These are phyloP conservation scores for Zosterops borbonicus DNA, from an alignment of 2,113 vertebrate species.

Conservation along the genomic window DNA sequence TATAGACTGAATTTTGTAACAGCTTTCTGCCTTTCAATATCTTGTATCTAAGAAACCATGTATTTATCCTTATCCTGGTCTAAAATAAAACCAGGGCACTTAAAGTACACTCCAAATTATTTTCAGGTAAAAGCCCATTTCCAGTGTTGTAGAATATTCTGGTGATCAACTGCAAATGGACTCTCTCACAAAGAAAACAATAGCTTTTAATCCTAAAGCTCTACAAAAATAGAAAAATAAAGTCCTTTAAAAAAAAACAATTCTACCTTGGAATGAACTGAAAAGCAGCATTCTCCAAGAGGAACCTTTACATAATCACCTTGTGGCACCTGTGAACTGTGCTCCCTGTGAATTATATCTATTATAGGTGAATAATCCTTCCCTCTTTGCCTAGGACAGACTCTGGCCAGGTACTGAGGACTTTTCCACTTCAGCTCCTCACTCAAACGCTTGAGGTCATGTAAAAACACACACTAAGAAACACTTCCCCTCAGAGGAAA, in stretches of 20 bases:
- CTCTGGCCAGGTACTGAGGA: background rate
- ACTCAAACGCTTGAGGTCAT: background rate
- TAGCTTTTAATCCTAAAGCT: background rate
- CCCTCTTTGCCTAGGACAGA: background rate
- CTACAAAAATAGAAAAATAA: background rate
- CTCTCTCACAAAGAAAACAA: background rate
- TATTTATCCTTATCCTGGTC: background rate
- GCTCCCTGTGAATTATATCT: background rate
- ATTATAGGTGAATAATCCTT: background rate
- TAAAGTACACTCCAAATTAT: background rate
- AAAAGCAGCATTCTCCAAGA: background rate
- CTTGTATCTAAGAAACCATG: background rate
- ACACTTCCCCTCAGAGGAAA: background rate
- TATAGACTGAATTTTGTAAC: conserved; percentile 11
- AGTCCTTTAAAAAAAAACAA: background rate
- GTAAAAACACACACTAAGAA: background rate
- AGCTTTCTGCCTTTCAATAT: background rate
- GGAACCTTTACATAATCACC: background rate
- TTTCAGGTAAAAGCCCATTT: background rate
- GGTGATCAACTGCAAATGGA: background rate
- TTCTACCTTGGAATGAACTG: background rate
- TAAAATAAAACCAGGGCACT: background rate
- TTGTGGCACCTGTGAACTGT: background rate
- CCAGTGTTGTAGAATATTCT: background rate
- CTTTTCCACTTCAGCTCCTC: background rate